Conservation (phyloP, 2,113 vertebrate genomes). For the Protobothrops mucrosquamatus region DNA sequence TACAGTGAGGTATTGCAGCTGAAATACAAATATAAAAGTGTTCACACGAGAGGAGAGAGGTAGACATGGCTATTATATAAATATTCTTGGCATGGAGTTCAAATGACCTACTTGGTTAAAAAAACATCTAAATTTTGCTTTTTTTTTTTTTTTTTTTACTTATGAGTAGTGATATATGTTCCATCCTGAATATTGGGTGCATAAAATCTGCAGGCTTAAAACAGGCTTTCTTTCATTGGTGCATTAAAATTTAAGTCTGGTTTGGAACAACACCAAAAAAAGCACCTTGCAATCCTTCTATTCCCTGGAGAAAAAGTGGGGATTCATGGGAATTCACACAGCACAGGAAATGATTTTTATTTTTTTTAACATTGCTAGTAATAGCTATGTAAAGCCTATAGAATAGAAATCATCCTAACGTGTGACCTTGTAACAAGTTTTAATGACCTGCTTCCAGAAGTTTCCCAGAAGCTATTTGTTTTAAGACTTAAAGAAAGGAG, state of each 20-base stretch:
- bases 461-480: not conserved
- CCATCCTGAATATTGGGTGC: not conserved
- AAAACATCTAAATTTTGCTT: not conserved
- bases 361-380: not conserved
- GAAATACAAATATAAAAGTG: conserved; percentile 39
- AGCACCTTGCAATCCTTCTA: not conserved
- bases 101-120: conserved; percentile 22
- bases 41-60: not conserved
- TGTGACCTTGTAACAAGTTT: not conserved
- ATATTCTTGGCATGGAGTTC: not conserved
- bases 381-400: conserved; percentile 14
- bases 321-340: not conserved
- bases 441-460: not conserved
- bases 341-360: not conserved
- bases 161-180: not conserved
- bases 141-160: conserved; percentile 2
- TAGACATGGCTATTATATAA: conserved; percentile 6
- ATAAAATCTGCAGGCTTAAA: conserved; percentile 21
- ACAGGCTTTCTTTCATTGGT: not conserved
- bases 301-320: conserved; percentile 4
- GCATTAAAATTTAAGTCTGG: conserved; percentile 27
- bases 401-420: not conserved
- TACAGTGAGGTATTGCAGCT: conserved; percentile 42
- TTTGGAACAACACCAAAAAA: conserved; percentile 29
- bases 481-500: conserved; percentile 9